Evolutionary conservation across 1,140 invertebrate genomes (phyloP).

Genomic region (Papilio helenus): DNA sequence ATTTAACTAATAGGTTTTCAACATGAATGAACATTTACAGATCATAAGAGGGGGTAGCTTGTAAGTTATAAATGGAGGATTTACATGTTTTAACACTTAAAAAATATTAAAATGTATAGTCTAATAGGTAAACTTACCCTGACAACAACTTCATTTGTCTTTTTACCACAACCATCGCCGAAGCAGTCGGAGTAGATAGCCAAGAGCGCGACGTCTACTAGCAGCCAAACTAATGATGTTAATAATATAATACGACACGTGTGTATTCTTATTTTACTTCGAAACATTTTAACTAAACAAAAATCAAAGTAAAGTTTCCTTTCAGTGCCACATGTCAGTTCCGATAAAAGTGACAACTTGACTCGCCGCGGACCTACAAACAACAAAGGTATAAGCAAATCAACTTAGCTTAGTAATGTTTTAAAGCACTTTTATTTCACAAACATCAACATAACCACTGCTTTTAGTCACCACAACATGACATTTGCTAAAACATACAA

Average conservation of each 20-base stretch:
- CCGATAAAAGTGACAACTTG: conserved; percentile 55
- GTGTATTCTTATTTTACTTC: conserved; percentile 94
- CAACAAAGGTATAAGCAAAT: conserved; percentile 50
- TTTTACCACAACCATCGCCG: conserved; percentile 87
- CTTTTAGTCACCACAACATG: conserved; percentile 11
- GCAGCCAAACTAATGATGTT: conserved; percentile 97
- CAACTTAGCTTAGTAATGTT: conserved; percentile 42
- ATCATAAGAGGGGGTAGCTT: no score
- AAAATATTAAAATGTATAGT: neutral
- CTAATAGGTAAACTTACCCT: conserved; percentile 67
- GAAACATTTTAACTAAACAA: conserved; percentile 87
- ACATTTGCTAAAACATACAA: neutral
- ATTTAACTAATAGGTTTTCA: neutral
- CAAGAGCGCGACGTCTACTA: conserved; percentile 95
- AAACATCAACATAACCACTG: conserved; percentile 42
- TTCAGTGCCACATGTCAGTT: conserved; percentile 77
- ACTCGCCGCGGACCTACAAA: conserved; percentile 57
- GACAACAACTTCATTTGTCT: conserved; percentile 79
- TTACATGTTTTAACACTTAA: no score
- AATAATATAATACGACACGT: conserved; percentile 97
- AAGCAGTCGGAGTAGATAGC: conserved; percentile 97
- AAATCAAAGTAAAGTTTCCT: conserved; percentile 52
- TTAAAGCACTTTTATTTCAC: conserved; percentile 38
- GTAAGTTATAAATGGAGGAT: no score
- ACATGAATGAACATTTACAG: neutral